These are phyloP conservation scores for Drosophila equinoxialis DNA, from an alignment of 1,140 invertebrate species.

Conservation along the genomic window DNA sequence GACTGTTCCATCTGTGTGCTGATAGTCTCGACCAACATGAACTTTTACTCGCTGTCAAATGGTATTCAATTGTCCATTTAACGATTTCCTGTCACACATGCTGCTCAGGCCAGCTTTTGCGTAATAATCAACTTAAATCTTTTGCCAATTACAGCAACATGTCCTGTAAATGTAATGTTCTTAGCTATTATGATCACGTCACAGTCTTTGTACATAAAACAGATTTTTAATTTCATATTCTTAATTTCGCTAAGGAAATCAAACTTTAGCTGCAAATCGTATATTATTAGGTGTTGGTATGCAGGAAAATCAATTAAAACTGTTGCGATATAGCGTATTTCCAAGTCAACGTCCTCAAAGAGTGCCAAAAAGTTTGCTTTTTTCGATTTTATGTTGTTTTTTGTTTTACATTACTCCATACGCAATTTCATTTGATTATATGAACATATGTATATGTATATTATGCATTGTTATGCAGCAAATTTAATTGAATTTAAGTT, in stretches of 20 bases:
- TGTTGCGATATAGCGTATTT: too few relatives aligned
- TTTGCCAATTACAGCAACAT: background rate
- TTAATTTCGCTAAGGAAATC: too few relatives aligned
- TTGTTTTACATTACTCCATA: background rate
- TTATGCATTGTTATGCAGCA: background rate
- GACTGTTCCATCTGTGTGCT: background rate
- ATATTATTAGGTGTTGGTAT: too few relatives aligned
- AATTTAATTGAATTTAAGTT: constrained; percentile 6
- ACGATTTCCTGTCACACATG: background rate
- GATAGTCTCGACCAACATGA: background rate
- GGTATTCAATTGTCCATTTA: constrained; percentile 1
- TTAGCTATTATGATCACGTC: too few relatives aligned
- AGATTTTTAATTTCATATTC: too few relatives aligned
- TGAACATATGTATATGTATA: background rate
- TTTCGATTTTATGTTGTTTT: background rate
- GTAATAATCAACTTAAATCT: constrained; percentile 4
- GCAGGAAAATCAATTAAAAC: too few relatives aligned
- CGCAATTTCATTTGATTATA: background rate
- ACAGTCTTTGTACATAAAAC: too few relatives aligned
- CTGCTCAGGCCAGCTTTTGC: background rate
- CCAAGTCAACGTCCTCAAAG: too few relatives aligned
- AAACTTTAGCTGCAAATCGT: too few relatives aligned
- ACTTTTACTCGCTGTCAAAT: background rate
- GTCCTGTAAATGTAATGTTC: background rate
- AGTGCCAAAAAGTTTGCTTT: too few relatives aligned